These are phyloP conservation scores for Heloderma charlesbogerti DNA, from an alignment of 2,113 vertebrate species.

Conservation along the genomic window DNA sequence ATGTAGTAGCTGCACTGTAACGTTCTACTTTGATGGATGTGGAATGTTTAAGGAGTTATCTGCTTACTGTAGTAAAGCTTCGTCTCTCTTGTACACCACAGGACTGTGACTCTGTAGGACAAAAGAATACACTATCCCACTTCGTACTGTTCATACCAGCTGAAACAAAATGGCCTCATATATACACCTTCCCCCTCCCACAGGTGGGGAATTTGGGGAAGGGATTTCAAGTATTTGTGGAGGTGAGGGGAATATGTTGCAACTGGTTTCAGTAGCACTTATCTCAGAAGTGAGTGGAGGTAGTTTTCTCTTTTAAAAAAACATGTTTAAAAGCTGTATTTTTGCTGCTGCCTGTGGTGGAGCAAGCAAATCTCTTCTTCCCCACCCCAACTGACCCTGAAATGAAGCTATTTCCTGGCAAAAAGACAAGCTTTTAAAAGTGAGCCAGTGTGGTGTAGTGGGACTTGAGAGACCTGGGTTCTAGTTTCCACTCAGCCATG, in stretches of 20 bases:
- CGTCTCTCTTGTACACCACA: accelerated
- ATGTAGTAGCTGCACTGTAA: accelerated
- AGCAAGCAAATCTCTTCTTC: too few relatives aligned
- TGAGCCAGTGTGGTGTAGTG: too few relatives aligned
- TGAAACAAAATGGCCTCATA: neutral
- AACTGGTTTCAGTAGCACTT: neutral
- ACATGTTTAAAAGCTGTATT: too few relatives aligned
- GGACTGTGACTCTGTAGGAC: accelerated
- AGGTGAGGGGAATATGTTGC: neutral
- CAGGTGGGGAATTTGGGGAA: neutral
- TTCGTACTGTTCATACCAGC: accelerated
- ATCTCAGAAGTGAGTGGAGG: neutral
- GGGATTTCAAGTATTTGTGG: neutral
- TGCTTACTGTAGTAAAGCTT: accelerated
- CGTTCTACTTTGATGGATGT: accelerated
- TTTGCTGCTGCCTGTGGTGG: too few relatives aligned
- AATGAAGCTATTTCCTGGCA: too few relatives aligned
- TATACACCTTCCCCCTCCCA: neutral
- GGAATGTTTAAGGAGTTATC: accelerated
- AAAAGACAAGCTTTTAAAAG: too few relatives aligned
- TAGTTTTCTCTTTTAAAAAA: neutral
- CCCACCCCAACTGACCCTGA: too few relatives aligned
- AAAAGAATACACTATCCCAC: accelerated
- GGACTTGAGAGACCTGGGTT: too few relatives aligned
- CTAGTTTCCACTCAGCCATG: too few relatives aligned